Evolutionary conservation across 2,888 invertebrate species (phyloP).

Genomic region (Diarsia dahlii): DNA sequence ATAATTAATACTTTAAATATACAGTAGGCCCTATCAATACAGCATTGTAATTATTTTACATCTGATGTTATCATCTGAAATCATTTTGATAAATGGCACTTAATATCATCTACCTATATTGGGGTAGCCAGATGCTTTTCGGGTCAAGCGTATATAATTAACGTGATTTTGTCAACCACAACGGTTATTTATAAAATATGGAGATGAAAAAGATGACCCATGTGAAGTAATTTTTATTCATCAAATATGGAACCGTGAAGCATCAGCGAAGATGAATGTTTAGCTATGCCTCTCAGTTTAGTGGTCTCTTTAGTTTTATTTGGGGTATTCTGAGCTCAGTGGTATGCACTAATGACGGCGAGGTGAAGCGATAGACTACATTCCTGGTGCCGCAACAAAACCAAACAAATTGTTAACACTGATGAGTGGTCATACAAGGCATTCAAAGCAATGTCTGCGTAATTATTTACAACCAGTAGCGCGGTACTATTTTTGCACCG

Average conservation of each 20-base stretch:
- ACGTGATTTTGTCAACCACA: constrained; percentile 45
- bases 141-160: constrained; percentile 44
- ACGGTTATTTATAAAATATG: constrained; percentile 25
- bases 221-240: constrained; percentile 42
- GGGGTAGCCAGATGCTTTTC: constrained; percentile 41
- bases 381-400: constrained; percentile 73
- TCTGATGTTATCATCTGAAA: constrained; percentile 60
- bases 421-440: constrained; percentile 66
- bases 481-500: constrained; percentile 56
- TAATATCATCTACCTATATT: constrained; percentile 55
- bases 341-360: constrained; percentile 79
- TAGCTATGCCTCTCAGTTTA: constrained; percentile 66
- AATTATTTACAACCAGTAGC: constrained; percentile 69
- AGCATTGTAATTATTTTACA: constrained; percentile 54
- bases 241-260: constrained; percentile 43
- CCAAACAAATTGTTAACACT: constrained; percentile 71
- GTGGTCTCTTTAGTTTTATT: constrained; percentile 74
- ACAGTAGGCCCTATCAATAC: constrained; percentile 52
- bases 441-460: constrained; percentile 65
- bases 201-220: constrained; percentile 30
- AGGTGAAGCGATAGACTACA: constrained; percentile 71
- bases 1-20: constrained; percentile 58
- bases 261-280: constrained; percentile 62
- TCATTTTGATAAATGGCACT: constrained; percentile 54
- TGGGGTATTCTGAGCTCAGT: constrained; percentile 77